A percentile compares a stretch with the other conserved stretches of the same genome.
Conservation (phyloP, 2,888 invertebrate species). For the Drosophila villosipedis region DNA sequence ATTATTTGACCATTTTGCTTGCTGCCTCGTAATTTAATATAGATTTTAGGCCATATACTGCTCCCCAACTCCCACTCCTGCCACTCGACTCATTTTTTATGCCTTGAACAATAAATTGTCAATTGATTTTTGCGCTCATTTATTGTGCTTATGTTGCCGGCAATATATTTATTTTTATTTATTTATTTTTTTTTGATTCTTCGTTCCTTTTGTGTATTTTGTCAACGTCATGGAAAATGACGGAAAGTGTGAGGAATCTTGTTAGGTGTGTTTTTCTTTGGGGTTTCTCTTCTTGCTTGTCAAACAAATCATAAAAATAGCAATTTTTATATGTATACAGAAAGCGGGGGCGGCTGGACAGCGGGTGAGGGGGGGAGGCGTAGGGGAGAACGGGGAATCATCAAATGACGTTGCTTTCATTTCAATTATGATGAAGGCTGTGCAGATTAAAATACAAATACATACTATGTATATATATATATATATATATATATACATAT, state of each 20-base stretch:
- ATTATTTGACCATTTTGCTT: slow-evolving; percentile 75
- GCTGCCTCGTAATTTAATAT: slow-evolving; percentile 75
- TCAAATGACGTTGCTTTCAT: slow-evolving; percentile 66
- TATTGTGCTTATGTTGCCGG: slow-evolving; percentile 58
- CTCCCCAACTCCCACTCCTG: background rate
- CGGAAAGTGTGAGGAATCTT: slow-evolving; percentile 33
- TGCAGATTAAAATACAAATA: slow-evolving; percentile 65
- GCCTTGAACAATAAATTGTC: slow-evolving; percentile 77
- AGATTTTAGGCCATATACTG: slow-evolving; percentile 57
- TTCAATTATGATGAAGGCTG: slow-evolving; percentile 67
- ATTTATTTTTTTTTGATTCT: slow-evolving; percentile 10
- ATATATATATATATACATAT: background rate
- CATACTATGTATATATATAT: background rate
- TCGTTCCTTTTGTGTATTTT: slow-evolving; percentile 38
- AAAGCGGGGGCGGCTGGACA: background rate
- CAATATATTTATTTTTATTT: slow-evolving; percentile 45
- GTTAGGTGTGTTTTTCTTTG: slow-evolving; percentile 19
- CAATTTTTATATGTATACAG: slow-evolving; percentile 32
- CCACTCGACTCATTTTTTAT: slow-evolving; percentile 62
- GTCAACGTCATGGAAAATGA: slow-evolving; percentile 50
- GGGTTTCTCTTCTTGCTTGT: slow-evolving; percentile 36
- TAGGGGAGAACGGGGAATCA: slow-evolving; percentile 13
- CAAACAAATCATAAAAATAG: slow-evolving; percentile 78
- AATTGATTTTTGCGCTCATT: slow-evolving; percentile 78
- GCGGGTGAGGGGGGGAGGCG: background rate